Base-by-base conservation (phyloP, 1,140 invertebrate species). In the Zophobas morio region DNA sequence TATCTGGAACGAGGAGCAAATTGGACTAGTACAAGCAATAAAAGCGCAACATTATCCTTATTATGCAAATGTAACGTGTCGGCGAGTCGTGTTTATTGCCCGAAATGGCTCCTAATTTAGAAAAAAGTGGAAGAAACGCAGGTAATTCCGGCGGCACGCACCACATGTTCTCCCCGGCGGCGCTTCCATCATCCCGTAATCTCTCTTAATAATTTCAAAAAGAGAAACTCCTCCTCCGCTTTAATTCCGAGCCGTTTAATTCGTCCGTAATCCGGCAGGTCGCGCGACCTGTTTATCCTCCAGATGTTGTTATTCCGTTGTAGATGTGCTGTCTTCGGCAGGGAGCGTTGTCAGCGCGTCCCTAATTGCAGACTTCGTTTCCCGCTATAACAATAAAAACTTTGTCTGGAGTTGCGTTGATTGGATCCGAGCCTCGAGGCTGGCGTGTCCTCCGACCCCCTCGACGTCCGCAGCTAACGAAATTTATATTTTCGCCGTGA, bases 281-380 rank as follows among this genome's bases (percentile, higher is more conserved):
- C 60, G 6, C 39, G 60, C 54, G 20, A 46, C 49, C 49, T 51
- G 57, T 63, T 63, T 39, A 63, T 63, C 57, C 32, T 66, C 60
- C 60, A 66, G 60, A 40, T 66, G 60, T 66, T 66, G 60, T 66
- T 66, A 66, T 66, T 66, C 60, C 60, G 42, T 66, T 40, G 60
- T 42, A 20, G 60, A 66, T 66, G 60, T 66, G 60, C 60, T 66
- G 60, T 66, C 60, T 66, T 66, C 60, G 56, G 6, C 74, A 75
- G 74, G 54, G 46, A 40, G 74, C 75, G 51, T 54, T 70, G 75
- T 76, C 75, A 76, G 77, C 77, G 73, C 70, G 51, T 78, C 76
- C 71, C 77, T 78, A 78, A 78, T 78, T 78, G 77, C 73, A 78
- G 73, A 66, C 77, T 73, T 76, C 77, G 63, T 78, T 78, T 75